These are phyloP conservation scores for Perithous albicinctus DNA, from an alignment of 2,888 invertebrate species.

Conservation along the genomic window DNA sequence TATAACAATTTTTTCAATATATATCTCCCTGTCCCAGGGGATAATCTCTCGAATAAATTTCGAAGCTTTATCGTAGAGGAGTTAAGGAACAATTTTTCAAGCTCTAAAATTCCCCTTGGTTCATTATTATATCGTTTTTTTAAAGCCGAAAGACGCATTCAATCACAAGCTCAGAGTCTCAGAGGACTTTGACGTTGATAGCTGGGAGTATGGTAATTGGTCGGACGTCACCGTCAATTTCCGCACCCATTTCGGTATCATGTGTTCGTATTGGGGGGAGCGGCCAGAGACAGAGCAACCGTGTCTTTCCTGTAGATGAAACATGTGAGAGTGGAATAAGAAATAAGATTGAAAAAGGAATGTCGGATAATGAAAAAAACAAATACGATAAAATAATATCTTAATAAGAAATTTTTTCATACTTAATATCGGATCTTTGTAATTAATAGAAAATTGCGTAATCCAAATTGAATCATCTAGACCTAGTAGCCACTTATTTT, in stretches of 20 bases:
- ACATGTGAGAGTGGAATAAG: too few species aligned
- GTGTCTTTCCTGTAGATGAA: too few species aligned
- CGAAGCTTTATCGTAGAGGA: not conserved
- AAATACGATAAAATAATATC: not conserved
- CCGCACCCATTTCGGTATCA: too few species aligned
- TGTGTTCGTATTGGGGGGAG: not conserved
- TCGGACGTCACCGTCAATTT: slow-evolving; percentile 4
- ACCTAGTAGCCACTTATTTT: not conserved
- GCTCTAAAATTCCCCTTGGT: not conserved
- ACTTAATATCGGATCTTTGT: not conserved
- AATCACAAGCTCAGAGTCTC: not conserved
- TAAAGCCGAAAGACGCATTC: not conserved
- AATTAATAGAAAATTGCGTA: not conserved
- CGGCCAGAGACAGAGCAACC: not conserved
- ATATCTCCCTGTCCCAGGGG: not conserved
- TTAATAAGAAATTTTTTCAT: not conserved
- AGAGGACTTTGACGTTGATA: not conserved
- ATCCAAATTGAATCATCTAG: not conserved
- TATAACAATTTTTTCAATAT: not conserved
- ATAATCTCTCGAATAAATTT: not conserved
- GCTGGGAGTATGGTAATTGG: not conserved
- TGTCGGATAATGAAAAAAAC: not conserved
- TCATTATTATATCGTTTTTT: not conserved
- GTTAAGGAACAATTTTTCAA: not conserved
- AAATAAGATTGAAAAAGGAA: too few species aligned